A percentile compares a stretch with the other conserved stretches of the same genome.
Conservation (phyloP, 2,113 vertebrate species). For the Halcyon senegalensis region DNA sequence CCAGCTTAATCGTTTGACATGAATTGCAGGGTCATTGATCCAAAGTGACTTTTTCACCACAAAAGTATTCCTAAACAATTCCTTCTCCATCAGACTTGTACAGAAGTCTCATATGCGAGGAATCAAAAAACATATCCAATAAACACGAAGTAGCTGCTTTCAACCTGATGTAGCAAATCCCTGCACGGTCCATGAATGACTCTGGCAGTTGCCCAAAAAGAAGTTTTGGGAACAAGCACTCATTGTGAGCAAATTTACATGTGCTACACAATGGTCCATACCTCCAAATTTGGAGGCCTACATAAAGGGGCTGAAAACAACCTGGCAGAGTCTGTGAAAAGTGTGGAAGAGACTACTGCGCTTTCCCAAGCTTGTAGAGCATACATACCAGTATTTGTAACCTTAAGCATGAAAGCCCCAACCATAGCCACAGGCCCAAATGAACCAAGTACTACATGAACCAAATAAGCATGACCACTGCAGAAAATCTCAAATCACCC, state of each 20-base stretch:
- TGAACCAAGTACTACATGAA: not conserved
- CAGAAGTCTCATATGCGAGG: not conserved
- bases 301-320: not conserved
- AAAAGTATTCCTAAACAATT: not conserved
- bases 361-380: not conserved
- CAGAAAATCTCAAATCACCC: not conserved
- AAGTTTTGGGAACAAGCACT: not conserved
- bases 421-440: not conserved
- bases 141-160: not conserved
- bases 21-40: not conserved
- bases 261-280: not conserved
- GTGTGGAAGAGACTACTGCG: not conserved
- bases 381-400: rapidly evolving
- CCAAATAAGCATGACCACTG: not conserved
- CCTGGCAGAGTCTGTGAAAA: not conserved
- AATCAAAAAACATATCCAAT: not conserved
- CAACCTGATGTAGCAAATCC: not conserved
- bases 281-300: not conserved
- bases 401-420: not conserved
- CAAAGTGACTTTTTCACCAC: not conserved
- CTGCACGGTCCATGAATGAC: not conserved
- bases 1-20: not conserved
- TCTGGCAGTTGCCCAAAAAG: rapidly evolving
- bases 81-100: not conserved
- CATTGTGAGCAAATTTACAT: not conserved